Base-by-base conservation (phyloP, 2,113 vertebrate genomes). In the Boulengeromyrus knoepffleri region DNA sequence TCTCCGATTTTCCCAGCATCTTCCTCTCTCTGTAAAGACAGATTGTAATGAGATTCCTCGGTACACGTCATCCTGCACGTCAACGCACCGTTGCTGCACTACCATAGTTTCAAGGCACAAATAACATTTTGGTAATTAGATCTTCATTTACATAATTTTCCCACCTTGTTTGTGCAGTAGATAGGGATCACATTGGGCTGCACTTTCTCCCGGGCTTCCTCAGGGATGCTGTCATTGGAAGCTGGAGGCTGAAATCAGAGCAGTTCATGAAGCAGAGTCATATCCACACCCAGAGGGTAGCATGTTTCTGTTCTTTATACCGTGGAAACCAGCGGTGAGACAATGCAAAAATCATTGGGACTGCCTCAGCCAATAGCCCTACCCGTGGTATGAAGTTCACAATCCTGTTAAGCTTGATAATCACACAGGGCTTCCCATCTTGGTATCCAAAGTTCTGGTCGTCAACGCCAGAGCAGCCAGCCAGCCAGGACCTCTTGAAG, bases 331-430 rank as follows among this genome's bases (percentile, higher is more conserved):
- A 36, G 62, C 42, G 7, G 17, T 77, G 46, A 36, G 88, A 89
- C 83, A 47, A 45, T 47, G n/a, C 3, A 13, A 46, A 24, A 12
- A 47, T 45, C 2, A 46, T 0, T 24, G 45, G 80, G 21, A 47
- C 42, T 24, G 19, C 39, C 39, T 47, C n/a, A 19, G 5, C 27
- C 47, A 36, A 9, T n/a, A 56, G 53, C 93, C 95, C 96, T 94
- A 96, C 99, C 97, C 95, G 95, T 2, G 99, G 99, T 91, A 93
- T 95, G 94, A 97, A 99, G 94, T 97, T 97, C 56, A 99, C 95
- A 1, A 99, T 95, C 91, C 98, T 95, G 96, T 99, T 99, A 83
- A 99, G 97, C 94, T 99, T 99, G 39, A 99, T 94, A 0, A 99
- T 94, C 50, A 99, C 0, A 74, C 99, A 99, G 0, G 99, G 99